Evolutionary conservation across 2,113 vertebrate genomes (phyloP).

Genomic region (Capra hircus): DNA sequence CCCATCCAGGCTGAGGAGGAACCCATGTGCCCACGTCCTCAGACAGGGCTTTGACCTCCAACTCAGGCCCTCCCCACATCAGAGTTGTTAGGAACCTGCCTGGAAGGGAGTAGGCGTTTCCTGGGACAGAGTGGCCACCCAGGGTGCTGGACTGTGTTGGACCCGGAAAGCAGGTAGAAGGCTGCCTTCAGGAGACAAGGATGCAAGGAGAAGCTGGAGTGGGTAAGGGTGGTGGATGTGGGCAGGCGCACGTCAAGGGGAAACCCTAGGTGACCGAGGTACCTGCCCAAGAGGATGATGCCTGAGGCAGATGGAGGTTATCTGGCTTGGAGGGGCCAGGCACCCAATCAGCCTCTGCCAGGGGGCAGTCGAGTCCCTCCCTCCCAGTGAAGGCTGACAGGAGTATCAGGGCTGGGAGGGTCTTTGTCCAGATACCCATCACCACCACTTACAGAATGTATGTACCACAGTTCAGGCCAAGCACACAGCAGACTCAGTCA

Average conservation of each 20-base stretch:
- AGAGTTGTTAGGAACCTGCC: background rate
- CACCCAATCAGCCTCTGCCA: background rate
- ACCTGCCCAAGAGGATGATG: background rate
- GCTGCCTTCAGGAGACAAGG: background rate
- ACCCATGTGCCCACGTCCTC: no score
- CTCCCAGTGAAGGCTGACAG: background rate
- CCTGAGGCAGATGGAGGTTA: background rate
- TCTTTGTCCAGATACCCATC: background rate
- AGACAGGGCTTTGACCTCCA: background rate
- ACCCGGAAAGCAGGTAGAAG: background rate
- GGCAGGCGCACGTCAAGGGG: no score
- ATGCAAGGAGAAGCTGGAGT: background rate
- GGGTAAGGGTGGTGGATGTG: background rate
- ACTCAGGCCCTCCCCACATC: background rate
- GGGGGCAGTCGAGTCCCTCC: background rate
- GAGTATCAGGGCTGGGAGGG: background rate
- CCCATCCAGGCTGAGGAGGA: background rate
- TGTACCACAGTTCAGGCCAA: background rate
- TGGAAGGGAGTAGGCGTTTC: background rate
- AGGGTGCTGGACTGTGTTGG: background rate
- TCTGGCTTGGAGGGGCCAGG: background rate
- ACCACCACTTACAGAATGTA: background rate
- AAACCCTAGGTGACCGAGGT: fast-evolving
- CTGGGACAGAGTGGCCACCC: background rate
- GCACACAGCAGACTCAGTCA: background rate